Base-by-base conservation (phyloP, 2,113 vertebrate genomes). In the Odontophorus gujanensis region DNA sequence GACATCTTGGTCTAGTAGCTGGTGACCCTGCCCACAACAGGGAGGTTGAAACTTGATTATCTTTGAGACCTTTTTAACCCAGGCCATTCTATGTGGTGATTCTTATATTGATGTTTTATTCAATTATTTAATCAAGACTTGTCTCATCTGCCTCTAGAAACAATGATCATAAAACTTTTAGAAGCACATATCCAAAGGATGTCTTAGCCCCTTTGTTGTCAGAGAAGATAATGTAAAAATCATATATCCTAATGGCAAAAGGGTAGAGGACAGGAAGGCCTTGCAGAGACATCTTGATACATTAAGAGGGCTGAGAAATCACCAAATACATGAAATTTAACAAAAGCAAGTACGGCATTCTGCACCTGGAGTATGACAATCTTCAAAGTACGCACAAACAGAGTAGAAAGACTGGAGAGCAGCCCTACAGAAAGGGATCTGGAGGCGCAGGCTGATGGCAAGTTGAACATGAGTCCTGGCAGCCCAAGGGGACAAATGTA, bases 171-270 rank as follows among this genome's bases (percentile, higher is more conserved):
- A 38, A 71, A 83, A 86, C 13, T n/a, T n/a, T 53, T 79, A 22
- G 21, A 75, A 82, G 4, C 36, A 34, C 73, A n/a, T 48, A 83
- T 36, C 9, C 28, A 67, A 69, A 86, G 38, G 18, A 68, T 76
- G 87, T 66, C 32, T 77, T 81, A 53, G 28, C 11, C 21, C 14
- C 26, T 81, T 74, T 69, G 42, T 55, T 92, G 68, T 6, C 24
- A 72, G n/a, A 57, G n/a, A 80, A n/a, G 20, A 85, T 18, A 32
- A 57, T 30, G 19, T 32, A 57, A 57, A 57, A 32, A 32, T n/a
- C 22, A 74, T 90, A 47, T 82, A 85, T 81, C 19, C 75, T 86
- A 68, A 89, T 34, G 73, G 78, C 30, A 95, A 87, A 69, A 62
- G 10, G 26, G 36, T 40, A 62, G 36, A 25, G 36, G 15, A 25